Conservation (phyloP, 1,140 invertebrate genomes). For the Orius laevigatus region DNA sequence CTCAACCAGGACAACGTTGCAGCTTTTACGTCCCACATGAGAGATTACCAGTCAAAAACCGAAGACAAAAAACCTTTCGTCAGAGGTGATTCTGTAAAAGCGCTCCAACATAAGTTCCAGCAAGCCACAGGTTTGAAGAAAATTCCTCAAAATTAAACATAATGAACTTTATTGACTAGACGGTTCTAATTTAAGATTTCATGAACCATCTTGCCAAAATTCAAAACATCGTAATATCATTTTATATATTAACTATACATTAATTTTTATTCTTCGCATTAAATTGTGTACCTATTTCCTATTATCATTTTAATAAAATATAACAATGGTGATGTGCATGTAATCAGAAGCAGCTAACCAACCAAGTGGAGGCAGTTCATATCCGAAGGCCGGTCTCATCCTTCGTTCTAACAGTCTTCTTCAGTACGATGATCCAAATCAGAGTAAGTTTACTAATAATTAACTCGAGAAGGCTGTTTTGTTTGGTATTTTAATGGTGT, state of each 20-base stretch:
- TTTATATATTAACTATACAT: no score
- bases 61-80: conserved; percentile 15
- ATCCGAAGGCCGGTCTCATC: conserved; percentile 49
- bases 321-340: conserved; percentile 7
- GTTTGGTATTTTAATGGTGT: no score
- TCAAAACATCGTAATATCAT: no score
- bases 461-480: neutral
- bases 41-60: conserved; percentile 1
- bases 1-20: conserved; percentile 3
- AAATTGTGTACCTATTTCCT: neutral
- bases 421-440: conserved; percentile 26
- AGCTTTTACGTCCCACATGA: conserved; percentile 9
- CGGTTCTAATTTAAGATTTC: no score
- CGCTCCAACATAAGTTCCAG: conserved; percentile 54
- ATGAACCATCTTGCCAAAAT: no score
- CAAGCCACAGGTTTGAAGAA: conserved; percentile 39
- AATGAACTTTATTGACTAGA: no score
- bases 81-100: conserved; percentile 44
- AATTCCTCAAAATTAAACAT: neutral
- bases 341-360: conserved; percentile 14
- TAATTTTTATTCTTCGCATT: no score
- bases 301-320: no score
- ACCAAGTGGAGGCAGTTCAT: conserved; percentile 23
- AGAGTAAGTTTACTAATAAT: conserved; percentile 21
- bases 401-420: conserved; percentile 41